Evolutionary conservation across 2,888 invertebrate species (phyloP), one percentile per base, ranked within the genome.

Genomic region (Euzophera pinguis): DNA sequence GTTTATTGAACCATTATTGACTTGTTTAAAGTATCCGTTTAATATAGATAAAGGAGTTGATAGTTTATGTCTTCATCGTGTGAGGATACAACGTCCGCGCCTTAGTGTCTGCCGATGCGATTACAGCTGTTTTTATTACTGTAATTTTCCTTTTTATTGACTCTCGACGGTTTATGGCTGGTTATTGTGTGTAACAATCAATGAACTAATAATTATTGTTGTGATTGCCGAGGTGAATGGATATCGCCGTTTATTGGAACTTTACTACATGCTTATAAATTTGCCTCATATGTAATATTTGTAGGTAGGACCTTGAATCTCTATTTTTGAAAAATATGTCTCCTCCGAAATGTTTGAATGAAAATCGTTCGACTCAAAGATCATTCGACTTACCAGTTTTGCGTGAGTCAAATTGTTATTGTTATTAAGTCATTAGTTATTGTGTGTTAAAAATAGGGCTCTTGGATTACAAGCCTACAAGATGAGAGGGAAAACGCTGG

Each of bases 1-100:
- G 75, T 88, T 90, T 89, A 90, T 89, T 86, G 89, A 80, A 85
- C 81, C 82, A 83, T 88, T 89, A 90, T 89, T 87, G 89, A 85
- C 84, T 85, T 84, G 88, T 88, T 87, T 87, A 88, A 88, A 84
- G 84, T 87, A 88, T 88, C 78, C 77, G 79, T 75, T 87, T 88
- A 86, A 86, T 88, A 84, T 81, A 85, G 87, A 88, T 88, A 88
- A 86, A 88, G 84, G 81, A 84, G 75, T 70, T 75, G 73, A 78
- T 85, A 78, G 77, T 85, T 89, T 86, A 89, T 84, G 76, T 73
- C 83, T 88, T 86, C 73, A 86, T 86, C 78, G 77, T 69, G 73
- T 71, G 76, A 71, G 75, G 70, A 72, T 74, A 74, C 65, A 55
- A 55, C 60, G 62, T 73, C 71, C 63, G 60, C 61, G 82, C 74